Evolutionary conservation across 1,140 invertebrate genomes (phyloP), one percentile per base, ranked within the genome.

Genomic region (Glossosoma conforme): DNA sequence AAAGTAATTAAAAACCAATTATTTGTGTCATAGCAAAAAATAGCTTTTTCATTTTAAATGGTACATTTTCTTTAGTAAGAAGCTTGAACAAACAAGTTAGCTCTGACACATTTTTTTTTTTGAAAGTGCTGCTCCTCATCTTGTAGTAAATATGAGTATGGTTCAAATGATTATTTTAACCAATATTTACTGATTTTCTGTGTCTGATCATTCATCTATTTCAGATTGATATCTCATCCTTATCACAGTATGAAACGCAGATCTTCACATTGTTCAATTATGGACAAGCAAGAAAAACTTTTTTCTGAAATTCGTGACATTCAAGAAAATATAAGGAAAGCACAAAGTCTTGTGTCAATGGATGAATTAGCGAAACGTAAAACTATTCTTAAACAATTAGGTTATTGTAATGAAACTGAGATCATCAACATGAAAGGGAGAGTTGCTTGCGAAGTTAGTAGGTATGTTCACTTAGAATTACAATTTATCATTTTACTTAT

Each of bases 371-470:
- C 96, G 72, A 92, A 89, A 63, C 77, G 94, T 10, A 99, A 99
- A 70, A 74, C 94, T 54, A 92, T 99, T 11, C 74, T 99, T 1
- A 74, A 93, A 36, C 76, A 93, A 52, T 74, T 99, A 64, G 91
- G 85, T 8, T 99, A 97, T 70, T 94, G 91, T 62, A 93, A 89
- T n/a, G 78, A 87, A 13, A 75, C 87, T 10, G 97, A 98, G 75
- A 91, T 97, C 5, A 98, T 99, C 56, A 89, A 96, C 67, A 68
- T 94, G 14, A 99, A 99, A 70, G 97, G 97, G 13, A 78, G 96
- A 54, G 95, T 99, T 5, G 96, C 97, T 40, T 99, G 97, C 75
- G 97, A 99, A 75, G 77, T 99, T 8, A 93, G 89, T 72, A 89
- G 87, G 76, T 86, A 69, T 57, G 60, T 44, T 36, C 19, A 42